Conservation (phyloP, 1,140 invertebrate genomes). For the Neotoxoptera formosana region DNA sequence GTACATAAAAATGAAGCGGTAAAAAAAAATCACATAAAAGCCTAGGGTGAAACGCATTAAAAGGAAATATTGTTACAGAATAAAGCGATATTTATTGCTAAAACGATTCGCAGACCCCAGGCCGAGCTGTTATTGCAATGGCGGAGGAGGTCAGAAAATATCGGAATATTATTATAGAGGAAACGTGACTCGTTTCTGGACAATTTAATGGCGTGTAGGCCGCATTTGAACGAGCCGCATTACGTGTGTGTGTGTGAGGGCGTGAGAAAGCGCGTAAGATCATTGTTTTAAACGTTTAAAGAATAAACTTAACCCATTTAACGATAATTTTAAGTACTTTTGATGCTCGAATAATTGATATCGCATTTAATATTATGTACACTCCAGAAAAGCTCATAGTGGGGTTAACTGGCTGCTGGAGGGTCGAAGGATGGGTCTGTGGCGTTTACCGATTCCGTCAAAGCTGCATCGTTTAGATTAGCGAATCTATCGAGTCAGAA, state of each 20-base stretch:
- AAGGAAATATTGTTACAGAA: slow-evolving; percentile 36
- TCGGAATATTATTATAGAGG: slow-evolving; percentile 38
- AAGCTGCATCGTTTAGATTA: slow-evolving; percentile 26
- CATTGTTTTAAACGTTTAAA: neutral
- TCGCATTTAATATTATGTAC: neutral
- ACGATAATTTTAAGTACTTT: neutral
- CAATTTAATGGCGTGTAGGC: slow-evolving; percentile 4
- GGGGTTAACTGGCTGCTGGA: neutral
- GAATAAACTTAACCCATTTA: neutral
- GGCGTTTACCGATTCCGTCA: neutral
- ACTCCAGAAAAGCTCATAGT: neutral
- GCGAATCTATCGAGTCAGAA: neutral
- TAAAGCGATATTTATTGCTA: slow-evolving; percentile 51
- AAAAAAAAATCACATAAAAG: slow-evolving; percentile 52
- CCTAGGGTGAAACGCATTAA: slow-evolving; percentile 52
- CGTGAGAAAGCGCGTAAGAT: neutral
- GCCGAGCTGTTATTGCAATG: slow-evolving; percentile 23
- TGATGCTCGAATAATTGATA: neutral
- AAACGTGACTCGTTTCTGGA: slow-evolving; percentile 44
- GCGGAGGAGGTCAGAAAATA: slow-evolving; percentile 3
- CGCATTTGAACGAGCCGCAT: neutral
- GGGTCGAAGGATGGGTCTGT: neutral
- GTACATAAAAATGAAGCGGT: slow-evolving; percentile 27
- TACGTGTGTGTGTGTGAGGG: neutral
- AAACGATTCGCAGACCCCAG: slow-evolving; percentile 32